These are phyloP conservation scores for Phylloscopus collybita DNA, from an alignment of 2,797 vertebrate genomes.

Conservation along the genomic window DNA sequence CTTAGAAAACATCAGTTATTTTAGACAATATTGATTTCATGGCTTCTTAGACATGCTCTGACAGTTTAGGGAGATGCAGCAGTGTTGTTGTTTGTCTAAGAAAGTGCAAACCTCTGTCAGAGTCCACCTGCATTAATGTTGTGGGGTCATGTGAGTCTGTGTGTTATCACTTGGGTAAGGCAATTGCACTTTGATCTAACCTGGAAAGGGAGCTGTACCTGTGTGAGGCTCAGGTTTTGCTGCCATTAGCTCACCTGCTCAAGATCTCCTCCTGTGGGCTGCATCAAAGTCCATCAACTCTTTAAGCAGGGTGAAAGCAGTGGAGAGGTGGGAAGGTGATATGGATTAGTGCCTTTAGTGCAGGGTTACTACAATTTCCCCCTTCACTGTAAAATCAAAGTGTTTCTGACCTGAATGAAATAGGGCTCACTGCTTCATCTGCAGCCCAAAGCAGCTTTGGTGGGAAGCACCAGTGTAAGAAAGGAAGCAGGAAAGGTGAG, in stretches of 20 bases:
- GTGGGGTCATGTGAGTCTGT: neutral
- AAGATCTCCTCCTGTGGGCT: neutral
- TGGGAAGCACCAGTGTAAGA: neutral
- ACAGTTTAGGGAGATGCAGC: neutral
- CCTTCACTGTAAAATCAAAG: neutral
- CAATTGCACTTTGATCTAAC: neutral
- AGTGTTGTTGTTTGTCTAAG: neutral
- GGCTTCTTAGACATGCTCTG: neutral
- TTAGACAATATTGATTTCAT: neutral
- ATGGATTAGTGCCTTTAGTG: rapidly evolving
- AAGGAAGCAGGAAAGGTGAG: neutral
- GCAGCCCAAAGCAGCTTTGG: neutral
- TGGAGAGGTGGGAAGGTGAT: neutral
- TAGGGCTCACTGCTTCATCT: rapidly evolving
- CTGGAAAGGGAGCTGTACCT: neutral
- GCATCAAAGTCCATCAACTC: neutral
- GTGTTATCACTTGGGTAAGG: neutral
- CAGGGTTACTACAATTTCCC: neutral
- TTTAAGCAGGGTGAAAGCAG: neutral
- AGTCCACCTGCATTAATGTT: neutral
- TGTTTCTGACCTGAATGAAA: neutral
- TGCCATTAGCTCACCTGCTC: neutral
- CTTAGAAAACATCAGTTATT: neutral
- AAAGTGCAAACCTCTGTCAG: neutral
- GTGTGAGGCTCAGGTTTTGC: rapidly evolving